These are phyloP conservation scores for Eriosoma lanigerum DNA, from an alignment of 1,140 invertebrate genomes.

Conservation along the genomic window DNA sequence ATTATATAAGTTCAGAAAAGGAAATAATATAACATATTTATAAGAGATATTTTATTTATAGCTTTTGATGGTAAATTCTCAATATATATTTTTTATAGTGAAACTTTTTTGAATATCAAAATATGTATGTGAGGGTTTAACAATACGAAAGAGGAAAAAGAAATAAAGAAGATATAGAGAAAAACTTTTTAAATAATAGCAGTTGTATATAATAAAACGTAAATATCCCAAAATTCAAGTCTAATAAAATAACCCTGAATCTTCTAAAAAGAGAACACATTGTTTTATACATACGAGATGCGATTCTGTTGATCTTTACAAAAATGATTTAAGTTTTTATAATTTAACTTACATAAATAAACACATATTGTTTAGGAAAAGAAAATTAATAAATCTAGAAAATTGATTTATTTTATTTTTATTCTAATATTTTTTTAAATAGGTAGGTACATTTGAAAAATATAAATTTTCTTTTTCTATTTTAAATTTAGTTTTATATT, in stretches of 20 bases:
- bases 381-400: too few relatives aligned
- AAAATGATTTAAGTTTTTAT: not conserved
- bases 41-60: too few relatives aligned
- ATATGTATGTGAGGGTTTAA: conserved; percentile 3
- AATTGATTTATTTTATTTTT: too few relatives aligned
- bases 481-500: too few relatives aligned
- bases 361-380: too few relatives aligned
- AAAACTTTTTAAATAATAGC: conserved; percentile 30
- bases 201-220: not conserved
- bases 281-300: not conserved
- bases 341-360: not conserved
- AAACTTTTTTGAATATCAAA: not conserved
- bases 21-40: too few relatives aligned
- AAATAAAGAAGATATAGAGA: not conserved
- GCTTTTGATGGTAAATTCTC: too few relatives aligned
- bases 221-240: conserved; percentile 1
- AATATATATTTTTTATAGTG: not conserved
- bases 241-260: not conserved
- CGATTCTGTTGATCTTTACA: not conserved
- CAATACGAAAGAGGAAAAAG: not conserved
- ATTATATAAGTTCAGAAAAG: too few relatives aligned
- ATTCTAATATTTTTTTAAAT: too few relatives aligned
- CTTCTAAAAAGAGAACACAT: not conserved
- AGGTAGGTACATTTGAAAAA: too few relatives aligned
- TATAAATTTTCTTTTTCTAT: too few relatives aligned